Base-by-base conservation (phyloP, 2,113 vertebrate genomes). In the Perognathus longimembris region DNA sequence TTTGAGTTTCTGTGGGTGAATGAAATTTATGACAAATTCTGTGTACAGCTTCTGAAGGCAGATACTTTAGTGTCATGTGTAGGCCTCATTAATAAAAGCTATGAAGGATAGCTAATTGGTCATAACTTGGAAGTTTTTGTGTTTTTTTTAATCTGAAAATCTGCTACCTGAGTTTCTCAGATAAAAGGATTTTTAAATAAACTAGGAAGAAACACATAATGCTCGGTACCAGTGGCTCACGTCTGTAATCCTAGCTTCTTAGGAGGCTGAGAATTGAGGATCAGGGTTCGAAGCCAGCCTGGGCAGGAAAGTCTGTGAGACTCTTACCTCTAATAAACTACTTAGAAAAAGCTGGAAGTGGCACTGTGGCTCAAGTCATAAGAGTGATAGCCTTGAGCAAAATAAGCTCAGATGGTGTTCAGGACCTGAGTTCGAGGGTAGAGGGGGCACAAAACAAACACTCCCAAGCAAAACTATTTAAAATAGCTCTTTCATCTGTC, bases 21-120 rank as follows among this genome's bases (percentile, higher is more conserved):
- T 79, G 57, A 59, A 57, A 36, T 77, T 95, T 91, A 22, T 73
- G 78, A 81, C 30, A 85, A 30, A 59, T 57, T 21, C 64, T 69
- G 28, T 57, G 63, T 89, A 81, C 71, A 87, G 70, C 32, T 92
- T 93, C 11, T 42, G 26, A 74, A 80, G 38, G 17, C 14, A 57
- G 69, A 17, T 28, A 32, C 22, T 74, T 86, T 77, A 36, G 28
- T 90, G 66, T 59, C 38, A 3, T 34, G 30, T 32, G 30, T 42
- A 34, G 20, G 69, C 30, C 34, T 38, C 22, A 28, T 84, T 85
- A 17, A 38, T 93, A 38, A 88, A 42, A 88, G 79, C 45, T 61
- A 85, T 91, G 64, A 89, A 88, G 50, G 26, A 34, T 74, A 66
- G 36, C 38, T 21, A 80, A 20, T 67, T 91, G 64, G 12, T 85